Conservation (phyloP, 2,888 invertebrate species). For the Machimus atricapillus region DNA sequence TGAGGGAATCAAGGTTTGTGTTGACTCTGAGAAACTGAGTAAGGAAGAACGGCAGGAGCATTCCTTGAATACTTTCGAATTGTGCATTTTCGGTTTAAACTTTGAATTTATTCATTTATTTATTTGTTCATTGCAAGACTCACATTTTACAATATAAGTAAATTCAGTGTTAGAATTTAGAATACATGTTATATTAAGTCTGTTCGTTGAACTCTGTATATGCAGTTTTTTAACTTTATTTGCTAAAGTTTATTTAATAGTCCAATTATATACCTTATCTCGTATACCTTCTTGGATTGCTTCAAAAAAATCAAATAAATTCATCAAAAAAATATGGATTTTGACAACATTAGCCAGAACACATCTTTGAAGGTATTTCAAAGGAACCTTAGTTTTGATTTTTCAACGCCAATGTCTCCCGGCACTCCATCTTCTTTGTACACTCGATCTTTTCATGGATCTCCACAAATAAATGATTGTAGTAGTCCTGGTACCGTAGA, state of each 20-base stretch:
- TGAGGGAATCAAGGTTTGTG: too few species aligned
- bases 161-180: too few species aligned
- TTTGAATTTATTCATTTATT: too few species aligned
- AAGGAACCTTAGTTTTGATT: constrained; percentile 63
- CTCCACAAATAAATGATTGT: constrained; percentile 60
- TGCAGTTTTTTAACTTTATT: too few species aligned
- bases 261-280: neutral
- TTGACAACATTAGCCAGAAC: constrained; percentile 62
- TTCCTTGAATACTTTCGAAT: too few species aligned
- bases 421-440: constrained; percentile 62
- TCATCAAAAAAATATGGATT: constrained; percentile 46
- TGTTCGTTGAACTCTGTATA: too few species aligned
- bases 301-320: neutral
- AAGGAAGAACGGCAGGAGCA: too few species aligned
- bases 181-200: too few species aligned
- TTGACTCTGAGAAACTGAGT: too few species aligned
- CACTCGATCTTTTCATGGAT: constrained; percentile 61
- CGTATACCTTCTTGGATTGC: neutral
- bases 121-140: too few species aligned
- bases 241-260: constrained; percentile 7
- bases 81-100: too few species aligned
- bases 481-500: constrained; percentile 51
- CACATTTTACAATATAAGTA: too few species aligned
- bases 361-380: constrained; percentile 62
- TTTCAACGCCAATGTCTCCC: constrained; percentile 62